phyloP scores from a whole-genome alignment of 2,113 vertebrate species.

The Pterophyllum scalare region DNA sequence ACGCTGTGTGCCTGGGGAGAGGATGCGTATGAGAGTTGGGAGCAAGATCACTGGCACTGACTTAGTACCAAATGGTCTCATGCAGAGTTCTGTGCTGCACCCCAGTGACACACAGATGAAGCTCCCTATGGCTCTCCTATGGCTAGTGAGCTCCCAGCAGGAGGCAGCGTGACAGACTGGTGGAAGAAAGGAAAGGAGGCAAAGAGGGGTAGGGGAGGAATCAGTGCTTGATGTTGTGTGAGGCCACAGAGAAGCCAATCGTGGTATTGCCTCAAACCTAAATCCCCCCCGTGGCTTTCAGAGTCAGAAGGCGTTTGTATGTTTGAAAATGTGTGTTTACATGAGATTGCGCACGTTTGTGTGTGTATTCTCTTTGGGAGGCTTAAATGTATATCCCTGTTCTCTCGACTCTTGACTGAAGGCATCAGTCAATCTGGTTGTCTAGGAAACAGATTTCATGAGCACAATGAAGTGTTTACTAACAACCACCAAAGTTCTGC shows the following conservation, averaged over 20 bases:
- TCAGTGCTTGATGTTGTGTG: constrained; percentile 1
- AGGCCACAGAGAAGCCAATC: constrained; percentile 27
- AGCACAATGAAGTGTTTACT: background rate
- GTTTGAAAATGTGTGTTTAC: constrained; percentile 4
- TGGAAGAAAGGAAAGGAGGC: background rate
- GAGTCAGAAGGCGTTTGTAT: background rate
- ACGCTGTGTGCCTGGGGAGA: background rate
- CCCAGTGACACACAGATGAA: constrained; percentile 28
- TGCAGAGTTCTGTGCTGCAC: background rate
- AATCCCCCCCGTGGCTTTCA: constrained; percentile 30
- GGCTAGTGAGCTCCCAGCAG: constrained; percentile 31
- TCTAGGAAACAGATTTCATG: constrained; percentile 32
- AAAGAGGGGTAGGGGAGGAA: background rate
- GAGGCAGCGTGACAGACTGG: constrained; percentile 29
- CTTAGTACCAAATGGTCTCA: constrained; percentile 43
- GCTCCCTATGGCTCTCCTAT: constrained; percentile 20
- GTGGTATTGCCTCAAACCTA: constrained; percentile 17
- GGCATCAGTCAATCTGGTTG: constrained; percentile 47
- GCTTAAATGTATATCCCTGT: constrained; percentile 22
- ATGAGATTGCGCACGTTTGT: background rate
- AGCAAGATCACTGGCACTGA: constrained; percentile 22
- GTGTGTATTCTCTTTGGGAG: background rate
- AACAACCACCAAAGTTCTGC: background rate
- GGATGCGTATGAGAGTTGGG: background rate
- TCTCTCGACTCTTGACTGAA: constrained; percentile 42